Base-by-base conservation (phyloP, 2,888 invertebrate species). In the Drosophila limbata region DNA sequence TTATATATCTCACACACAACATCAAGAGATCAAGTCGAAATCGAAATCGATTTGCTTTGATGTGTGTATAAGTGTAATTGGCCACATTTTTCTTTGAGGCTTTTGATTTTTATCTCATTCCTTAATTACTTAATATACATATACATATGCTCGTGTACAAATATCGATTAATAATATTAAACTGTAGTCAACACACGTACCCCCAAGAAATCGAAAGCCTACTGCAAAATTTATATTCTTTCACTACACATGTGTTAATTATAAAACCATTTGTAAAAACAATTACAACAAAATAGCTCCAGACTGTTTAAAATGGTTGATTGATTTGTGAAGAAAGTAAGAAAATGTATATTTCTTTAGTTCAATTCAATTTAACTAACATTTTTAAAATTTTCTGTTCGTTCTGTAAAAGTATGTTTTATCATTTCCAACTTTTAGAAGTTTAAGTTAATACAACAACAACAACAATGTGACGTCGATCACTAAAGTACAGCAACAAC, bases 171-270 rank as follows among this genome's bases (percentile, higher is more conserved):
- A 51, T 63, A 52, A 51, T 63, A 42, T 25, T 47, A 53, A 33
- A 44, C 11, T 48, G 47, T 45, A 45, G 47, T 28, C 47, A 39
- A 45, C 17, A 55, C 87, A 90, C 84, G 72, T 88, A 74, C 48
- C 89, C 91, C 92, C 93, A 93, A 93, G 93, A 93, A 93, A 93
- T 93, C 93, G 88, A 91, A 79, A 89, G 92, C 92, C 92, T 90
- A 80, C 63, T 63, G 51, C 56, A 68, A 71, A 75, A 63, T 61
- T 69, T n/a, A 35, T 51, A 45, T 50, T 17, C 25, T 61, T 33
- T 11, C 31, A 57, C 47, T 21, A 37, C 28, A 64, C 42, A 56
- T 51, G 42, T 45, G 44, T 45, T 33, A 33, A 33, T 19, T 51
- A 25, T 69, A 35, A 40, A 56, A 56, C 13, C 9, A 44, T 55